Percentiles rank a stretch among this genome's conserved stretches.
Evolutionary conservation across 2,888 invertebrate species (phyloP).

Genomic region (Malthinus flaveolus): DNA sequence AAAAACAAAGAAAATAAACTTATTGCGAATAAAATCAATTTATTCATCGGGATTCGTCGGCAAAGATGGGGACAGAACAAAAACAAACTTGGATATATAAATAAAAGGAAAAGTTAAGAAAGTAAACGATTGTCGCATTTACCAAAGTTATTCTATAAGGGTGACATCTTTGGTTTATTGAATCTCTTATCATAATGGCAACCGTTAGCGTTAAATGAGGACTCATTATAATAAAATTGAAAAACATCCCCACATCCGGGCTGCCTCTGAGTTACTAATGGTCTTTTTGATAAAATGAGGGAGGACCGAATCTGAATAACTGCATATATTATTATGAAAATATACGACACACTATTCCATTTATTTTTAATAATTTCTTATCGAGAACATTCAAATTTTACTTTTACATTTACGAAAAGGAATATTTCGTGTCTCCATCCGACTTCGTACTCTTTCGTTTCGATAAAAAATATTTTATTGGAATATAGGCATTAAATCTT

Average conservation of each 20-base stretch:
- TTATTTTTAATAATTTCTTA: constrained; percentile 12
- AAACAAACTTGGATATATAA: constrained; percentile 18
- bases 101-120: constrained; percentile 11
- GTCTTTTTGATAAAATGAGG: constrained; percentile 27
- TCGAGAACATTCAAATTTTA: neutral
- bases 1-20: neutral
- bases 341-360: constrained; percentile 17
- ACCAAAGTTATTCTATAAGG: constrained; percentile 30
- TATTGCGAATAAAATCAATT: constrained; percentile 2
- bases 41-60: constrained; percentile 1
- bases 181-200: constrained; percentile 49
- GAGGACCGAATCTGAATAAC: constrained; percentile 27
- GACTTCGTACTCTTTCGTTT: too few species aligned
- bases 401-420: neutral
- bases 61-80: constrained; percentile 21
- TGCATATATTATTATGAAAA: constrained; percentile 24
- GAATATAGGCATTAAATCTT: too few species aligned
- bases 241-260: constrained; percentile 43
- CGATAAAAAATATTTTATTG: too few species aligned
- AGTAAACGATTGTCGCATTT: constrained; percentile 28
- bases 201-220: constrained; percentile 47
- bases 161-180: constrained; percentile 43
- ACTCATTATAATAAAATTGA: constrained; percentile 50
- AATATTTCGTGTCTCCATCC: too few species aligned
- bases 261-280: constrained; percentile 28